Base-by-base conservation (phyloP, 2,888 invertebrate genomes). In the Stratiomys singularior region DNA sequence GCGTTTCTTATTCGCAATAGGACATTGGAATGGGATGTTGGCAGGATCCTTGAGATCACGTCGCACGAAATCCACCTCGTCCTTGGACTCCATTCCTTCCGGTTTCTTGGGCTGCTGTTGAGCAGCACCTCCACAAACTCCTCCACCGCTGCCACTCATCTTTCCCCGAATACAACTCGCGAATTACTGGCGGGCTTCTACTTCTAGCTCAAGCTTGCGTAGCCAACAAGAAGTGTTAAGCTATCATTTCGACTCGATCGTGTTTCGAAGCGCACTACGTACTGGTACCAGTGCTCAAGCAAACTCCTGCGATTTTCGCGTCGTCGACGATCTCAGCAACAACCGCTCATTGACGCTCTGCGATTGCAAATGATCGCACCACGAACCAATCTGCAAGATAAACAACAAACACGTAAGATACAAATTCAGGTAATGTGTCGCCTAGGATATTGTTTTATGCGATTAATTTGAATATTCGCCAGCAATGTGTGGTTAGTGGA, bases 11-110 rank as follows among this genome's bases (percentile, higher is more conserved):
- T 69, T 72, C 23, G 27, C n/a, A 56, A 69, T 64, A 9, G 74
- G 74, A 58, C 74, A 74, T 18, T 74, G 74, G 58, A 37, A 74
- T 15, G 56, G 15, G 5, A 15, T 13, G 21, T 11, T 21, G 30
- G 60, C 5, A 11, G 25, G 9, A 5, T 74, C 60, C 23, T 74
- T 76, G 46, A 23, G 13, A 28, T 76, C 64, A 18, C 63, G 37
- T 21, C 74, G 79, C 18, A 85, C 83, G 80, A 86, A 86, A 82
- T 86, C 86, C 47, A 86, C 85, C 82, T 86, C 86, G 83, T 86
- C 86, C 82, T 83, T 83, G 81, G 82, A 83, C 72, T 23, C 30
- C 37, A 25, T 27, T 7, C 21, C 74, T 9, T 28, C 9, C 30
- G 15, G 23, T 11, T 47, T 69, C 18, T 69, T 69, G 44, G 15